Evolutionary conservation across 1,140 invertebrate species (phyloP), one percentile per base, ranked within the genome.

Genomic region (Drosophila parvula): DNA sequence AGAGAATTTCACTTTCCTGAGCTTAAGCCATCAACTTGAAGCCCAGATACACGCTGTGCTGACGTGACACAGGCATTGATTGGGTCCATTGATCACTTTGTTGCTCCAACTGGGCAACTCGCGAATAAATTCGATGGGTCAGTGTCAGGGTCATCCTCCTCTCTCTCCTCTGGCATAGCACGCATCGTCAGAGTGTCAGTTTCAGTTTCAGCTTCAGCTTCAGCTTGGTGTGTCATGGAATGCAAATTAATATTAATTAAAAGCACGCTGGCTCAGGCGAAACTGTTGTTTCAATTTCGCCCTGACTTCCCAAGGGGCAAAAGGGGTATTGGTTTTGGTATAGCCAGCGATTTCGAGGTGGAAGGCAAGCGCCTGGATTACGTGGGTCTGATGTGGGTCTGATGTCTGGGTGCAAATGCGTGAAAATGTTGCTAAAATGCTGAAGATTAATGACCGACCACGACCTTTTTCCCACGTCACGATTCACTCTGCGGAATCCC

Each of bases 231-330:
- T 38, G 69, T 50, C 73, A 74, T 51, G 62, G 63, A 67, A 89
- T 88, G 79, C 83, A 83, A 86, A 86, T 86, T 88, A 88, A 86
- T 88, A 86, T 83, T 86, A 88, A 86, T 86, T 86, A 88, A 67
- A 71, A 22, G 22, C 56, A 76, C 41, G 51, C 62, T 58, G 44
- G 22, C 45, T 51, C 43, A 41, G 22, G 27, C 56, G 36, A 59
- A 65, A 68, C 36, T 34, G 18, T 38, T 73, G 68, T 62, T 81
- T 82, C 64, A 78, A 78, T 81, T 81, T 79, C 55, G 77, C 18
- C 41, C 55, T 56, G 62, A 51, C 43, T 65, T 61, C 40, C 50
- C 44, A 8, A 27, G 44, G 53, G 44, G 53, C 38, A 51, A 14
- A 51, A 30, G 36, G 64, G 60, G 61, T 36, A 36, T 11, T 30